These are phyloP conservation scores for Ectropis grisescens DNA, from an alignment of 1,140 invertebrate species.

Conservation along the genomic window DNA sequence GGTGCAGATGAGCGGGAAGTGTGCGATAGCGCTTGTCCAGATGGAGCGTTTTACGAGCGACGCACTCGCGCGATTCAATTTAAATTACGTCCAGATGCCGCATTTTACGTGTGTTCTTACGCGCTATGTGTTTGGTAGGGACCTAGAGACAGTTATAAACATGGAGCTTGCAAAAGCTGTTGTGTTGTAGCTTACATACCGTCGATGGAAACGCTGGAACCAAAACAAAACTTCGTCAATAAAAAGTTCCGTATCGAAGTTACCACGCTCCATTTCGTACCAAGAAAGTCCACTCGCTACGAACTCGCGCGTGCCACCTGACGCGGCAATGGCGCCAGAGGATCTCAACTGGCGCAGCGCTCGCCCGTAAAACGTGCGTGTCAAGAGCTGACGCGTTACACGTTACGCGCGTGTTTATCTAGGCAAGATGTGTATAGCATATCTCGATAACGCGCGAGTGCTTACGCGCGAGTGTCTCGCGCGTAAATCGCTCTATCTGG, in stretches of 20 bases:
- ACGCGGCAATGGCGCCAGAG: not conserved
- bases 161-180: not conserved
- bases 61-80: not conserved
- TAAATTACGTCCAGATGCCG: not conserved
- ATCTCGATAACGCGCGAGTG: not conserved
- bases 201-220: too few species aligned
- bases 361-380: not conserved
- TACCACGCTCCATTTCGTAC: slow-evolving; percentile 7
- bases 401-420: not conserved
- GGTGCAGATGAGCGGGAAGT: too few species aligned
- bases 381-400: not conserved
- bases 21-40: not conserved
- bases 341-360: not conserved
- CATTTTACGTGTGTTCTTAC: not conserved
- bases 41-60: not conserved
- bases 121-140: not conserved
- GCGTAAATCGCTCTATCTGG: too few species aligned
- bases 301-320: not conserved
- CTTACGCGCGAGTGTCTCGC: too few species aligned
- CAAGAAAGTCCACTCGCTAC: not conserved
- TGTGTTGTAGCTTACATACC: not conserved
- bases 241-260: slow-evolving; percentile 8
- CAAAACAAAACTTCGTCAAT: slow-evolving; percentile 4
- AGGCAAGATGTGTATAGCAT: not conserved
- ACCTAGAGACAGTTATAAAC: not conserved